Percentiles rank a stretch among this genome's conserved stretches.
phyloP scores from a whole-genome alignment of 2,888 invertebrate species.

The Drosophila phalerata region DNA sequence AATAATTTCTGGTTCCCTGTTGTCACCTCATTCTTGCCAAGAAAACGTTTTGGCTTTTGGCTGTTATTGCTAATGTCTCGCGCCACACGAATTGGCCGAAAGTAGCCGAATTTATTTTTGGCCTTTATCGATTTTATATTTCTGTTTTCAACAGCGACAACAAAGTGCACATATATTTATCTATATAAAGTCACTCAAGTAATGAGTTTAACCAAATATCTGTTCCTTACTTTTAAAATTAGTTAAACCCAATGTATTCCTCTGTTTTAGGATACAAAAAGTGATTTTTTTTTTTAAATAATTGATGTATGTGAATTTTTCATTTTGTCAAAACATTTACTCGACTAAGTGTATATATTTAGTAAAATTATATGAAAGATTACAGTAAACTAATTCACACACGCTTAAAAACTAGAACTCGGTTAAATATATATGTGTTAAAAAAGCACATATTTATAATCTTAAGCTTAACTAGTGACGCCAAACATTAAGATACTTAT shows the following conservation, averaged over 20 bases:
- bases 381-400: not conserved
- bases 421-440: not conserved
- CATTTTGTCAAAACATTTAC: not conserved
- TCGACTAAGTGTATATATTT: not conserved
- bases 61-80: conserved; percentile 4
- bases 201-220: not conserved
- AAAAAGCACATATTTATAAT: not conserved
- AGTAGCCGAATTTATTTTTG: conserved; percentile 56
- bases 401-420: not conserved
- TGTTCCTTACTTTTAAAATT: not conserved
- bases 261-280: no score
- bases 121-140: conserved; percentile 60
- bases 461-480: not conserved
- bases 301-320: not conserved
- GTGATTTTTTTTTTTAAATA: no score
- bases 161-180: not conserved
- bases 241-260: no score
- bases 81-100: conserved; percentile 20
- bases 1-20: conserved; percentile 11
- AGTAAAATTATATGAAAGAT: not conserved
- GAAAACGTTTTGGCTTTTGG: conserved; percentile 11
- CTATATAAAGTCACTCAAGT: not conserved
- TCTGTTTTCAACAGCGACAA: conserved; percentile 1
- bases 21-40: conserved; percentile 11
- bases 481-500: not conserved